Conservation (phyloP, 2,888 invertebrate species). For the Podabrus alpinus region DNA sequence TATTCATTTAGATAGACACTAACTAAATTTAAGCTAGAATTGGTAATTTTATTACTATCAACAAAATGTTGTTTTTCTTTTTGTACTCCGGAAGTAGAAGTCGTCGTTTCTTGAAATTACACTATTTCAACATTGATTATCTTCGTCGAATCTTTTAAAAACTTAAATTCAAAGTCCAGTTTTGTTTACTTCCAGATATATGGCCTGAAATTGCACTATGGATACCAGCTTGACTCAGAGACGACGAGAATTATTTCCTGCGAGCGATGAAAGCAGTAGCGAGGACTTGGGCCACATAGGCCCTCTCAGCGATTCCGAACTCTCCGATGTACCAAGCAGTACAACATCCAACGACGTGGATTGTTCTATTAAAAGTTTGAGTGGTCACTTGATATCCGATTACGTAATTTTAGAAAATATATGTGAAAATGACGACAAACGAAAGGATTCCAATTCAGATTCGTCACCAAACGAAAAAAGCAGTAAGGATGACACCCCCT, state of each 20-base stretch:
- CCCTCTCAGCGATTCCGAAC: constrained; percentile 53
- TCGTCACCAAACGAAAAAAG: constrained; percentile 15
- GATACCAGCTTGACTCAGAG: constrained; percentile 56
- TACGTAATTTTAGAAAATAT: constrained; percentile 35
- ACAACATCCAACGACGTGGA: background rate
- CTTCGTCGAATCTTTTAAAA: background rate
- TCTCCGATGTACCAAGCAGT: background rate
- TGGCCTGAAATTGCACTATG: background rate
- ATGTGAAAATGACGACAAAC: constrained; percentile 6
- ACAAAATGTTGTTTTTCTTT: background rate
- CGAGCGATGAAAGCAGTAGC: constrained; percentile 35
- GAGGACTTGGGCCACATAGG: constrained; percentile 65
- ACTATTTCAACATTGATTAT: background rate
- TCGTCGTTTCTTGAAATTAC: background rate
- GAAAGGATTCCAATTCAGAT: background rate
- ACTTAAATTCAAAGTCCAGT: background rate
- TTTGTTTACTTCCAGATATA: background rate
- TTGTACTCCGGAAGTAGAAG: background rate
- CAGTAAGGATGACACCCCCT: constrained; percentile 35
- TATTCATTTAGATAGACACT: too few species aligned
- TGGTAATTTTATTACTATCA: too few species aligned
- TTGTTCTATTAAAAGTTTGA: constrained; percentile 20
- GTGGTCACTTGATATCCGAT: constrained; percentile 32
- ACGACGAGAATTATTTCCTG: constrained; percentile 66
- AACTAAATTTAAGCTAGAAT: too few species aligned